A percentile compares a stretch with the other conserved stretches of the same genome.
These are phyloP conservation scores for Stomatorhinus walkeri DNA, from an alignment of 2,797 vertebrate genomes.

Conservation along the genomic window DNA sequence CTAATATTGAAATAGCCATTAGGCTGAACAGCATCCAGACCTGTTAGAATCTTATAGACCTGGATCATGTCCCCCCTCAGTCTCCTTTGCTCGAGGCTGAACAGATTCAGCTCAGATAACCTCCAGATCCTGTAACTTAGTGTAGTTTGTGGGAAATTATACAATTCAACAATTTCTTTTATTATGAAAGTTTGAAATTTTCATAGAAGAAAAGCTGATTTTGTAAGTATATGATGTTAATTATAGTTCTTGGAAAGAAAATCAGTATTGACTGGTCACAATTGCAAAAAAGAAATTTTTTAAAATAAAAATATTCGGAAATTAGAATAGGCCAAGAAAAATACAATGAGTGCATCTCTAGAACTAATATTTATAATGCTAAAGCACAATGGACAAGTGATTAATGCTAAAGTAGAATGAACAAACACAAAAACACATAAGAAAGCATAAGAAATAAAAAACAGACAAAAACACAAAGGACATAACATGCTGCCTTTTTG, in stretches of 20 bases:
- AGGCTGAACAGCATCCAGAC: too few species aligned
- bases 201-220: neutral
- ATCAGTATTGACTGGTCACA: neutral
- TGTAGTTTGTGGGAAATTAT: neutral
- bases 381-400: neutral
- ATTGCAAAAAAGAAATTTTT: neutral
- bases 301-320: neutral
- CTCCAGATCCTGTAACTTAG: too few species aligned
- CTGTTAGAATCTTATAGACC: too few species aligned
- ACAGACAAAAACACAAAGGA: neutral
- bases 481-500: neutral
- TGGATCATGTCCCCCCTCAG: too few species aligned
- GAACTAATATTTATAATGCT: neutral
- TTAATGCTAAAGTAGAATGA: neutral
- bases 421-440: neutral
- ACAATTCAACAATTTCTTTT: too few species aligned
- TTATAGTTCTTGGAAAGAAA: neutral
- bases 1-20: too few species aligned
- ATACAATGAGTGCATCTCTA: neutral
- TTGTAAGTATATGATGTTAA: neutral
- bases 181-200: neutral
- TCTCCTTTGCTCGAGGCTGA: too few species aligned
- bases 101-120: too few species aligned
- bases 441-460: neutral
- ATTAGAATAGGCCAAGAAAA: neutral